Conservation (phyloP, 2,797 vertebrate genomes). For the Adelosebastes latens region DNA sequence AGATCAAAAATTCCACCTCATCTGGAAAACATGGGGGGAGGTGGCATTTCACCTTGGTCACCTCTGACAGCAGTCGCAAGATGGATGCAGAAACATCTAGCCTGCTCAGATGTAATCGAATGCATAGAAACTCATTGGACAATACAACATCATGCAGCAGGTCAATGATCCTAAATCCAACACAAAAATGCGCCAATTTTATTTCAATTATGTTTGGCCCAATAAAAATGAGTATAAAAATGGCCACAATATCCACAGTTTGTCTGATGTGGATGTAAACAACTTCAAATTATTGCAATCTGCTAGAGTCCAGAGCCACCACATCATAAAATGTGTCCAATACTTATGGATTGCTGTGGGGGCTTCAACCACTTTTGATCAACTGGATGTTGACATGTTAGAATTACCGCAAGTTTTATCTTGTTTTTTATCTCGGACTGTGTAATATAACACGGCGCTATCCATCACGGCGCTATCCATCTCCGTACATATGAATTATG, state of each 20-base stretch:
- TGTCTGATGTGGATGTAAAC: neutral
- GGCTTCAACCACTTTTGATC: neutral
- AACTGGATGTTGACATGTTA: neutral
- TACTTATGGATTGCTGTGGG: neutral
- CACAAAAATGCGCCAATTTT: neutral
- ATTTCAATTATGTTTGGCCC: neutral
- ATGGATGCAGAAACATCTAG: neutral
- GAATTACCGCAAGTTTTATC: neutral
- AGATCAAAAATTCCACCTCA: neutral
- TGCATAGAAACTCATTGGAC: neutral
- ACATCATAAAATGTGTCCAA: neutral
- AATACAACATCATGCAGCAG: neutral
- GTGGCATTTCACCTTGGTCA: neutral
- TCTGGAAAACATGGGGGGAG: neutral
- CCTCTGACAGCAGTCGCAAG: neutral
- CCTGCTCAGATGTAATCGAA: neutral
- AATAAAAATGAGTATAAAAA: neutral
- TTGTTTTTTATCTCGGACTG: constrained; percentile 15
- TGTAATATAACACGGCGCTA: constrained; percentile 3
- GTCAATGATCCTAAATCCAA: neutral
- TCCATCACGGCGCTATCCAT: too few relatives aligned
- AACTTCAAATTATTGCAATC: neutral
- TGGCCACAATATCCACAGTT: neutral
- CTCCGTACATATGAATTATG: constrained; percentile 17
- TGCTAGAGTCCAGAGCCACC: neutral